Base-by-base conservation (phyloP, 2,113 vertebrate genomes). In the Ophthalmolycus amberensis region DNA sequence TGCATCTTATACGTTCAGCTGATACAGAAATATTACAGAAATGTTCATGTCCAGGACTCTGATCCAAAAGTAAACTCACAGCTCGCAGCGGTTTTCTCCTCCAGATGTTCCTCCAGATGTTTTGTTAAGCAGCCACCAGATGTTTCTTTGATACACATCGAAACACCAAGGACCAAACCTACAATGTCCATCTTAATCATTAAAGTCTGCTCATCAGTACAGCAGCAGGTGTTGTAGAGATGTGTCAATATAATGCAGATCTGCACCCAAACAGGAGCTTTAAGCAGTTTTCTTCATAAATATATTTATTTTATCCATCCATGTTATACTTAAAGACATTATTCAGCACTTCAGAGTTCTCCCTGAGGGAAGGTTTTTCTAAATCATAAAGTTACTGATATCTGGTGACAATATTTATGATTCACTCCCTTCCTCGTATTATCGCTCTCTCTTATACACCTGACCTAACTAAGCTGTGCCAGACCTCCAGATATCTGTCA, bases 101-200 rank as follows among this genome's bases (percentile, higher is more conserved):
- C 34, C 69, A 71, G 68, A 71, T 54, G 48, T 54, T 34, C 46
- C 15, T 52, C 11, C 29, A 54, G 48, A 38, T 70, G 68, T 37
- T 5, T 25, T 65, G 32, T 16, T 14, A 32, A 54, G 16, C 16
- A 20, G 44, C 9, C 0, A 18, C 22, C 44, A 50, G 42, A 68
- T 68, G 44, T 9, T 20, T 20, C 25, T 48, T 32, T 29, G 27
- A 32, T 20, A 18, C 40, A 34, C 9, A 60, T 2, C 56, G 48
- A 20, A 46, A 32, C 71, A 62, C 2, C 54, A 46, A 32, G 18
- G 15, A 27, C 44, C 25, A 11, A 8, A 70, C 11, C 25, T 3
- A 22, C 20, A 52, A 25, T 4, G 1, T 5, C 48, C 9, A 34
- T 20, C 8, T 32, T 5, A 15, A 40, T 27, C 8, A 8, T 50